Evolutionary conservation across 64 coral and sea anemone genomes (phyloP).

Genomic region (Cladopsammia gracilis): DNA sequence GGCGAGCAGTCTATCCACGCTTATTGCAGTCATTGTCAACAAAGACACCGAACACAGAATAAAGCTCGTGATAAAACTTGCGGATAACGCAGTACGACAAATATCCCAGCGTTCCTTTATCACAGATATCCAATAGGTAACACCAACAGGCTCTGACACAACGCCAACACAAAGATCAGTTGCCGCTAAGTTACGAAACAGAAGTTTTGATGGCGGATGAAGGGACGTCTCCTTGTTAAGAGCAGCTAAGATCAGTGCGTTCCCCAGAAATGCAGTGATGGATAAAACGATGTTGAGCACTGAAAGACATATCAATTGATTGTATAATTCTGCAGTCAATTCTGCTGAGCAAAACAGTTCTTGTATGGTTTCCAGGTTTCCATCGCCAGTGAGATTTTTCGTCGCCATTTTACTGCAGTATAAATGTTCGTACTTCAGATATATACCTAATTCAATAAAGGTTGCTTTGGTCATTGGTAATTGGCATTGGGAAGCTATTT

Average conservation of each 20-base stretch:
- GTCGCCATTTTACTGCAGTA: not conserved
- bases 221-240: slow-evolving; percentile 16
- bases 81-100: not conserved
- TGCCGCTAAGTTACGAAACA: not conserved
- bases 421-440: not conserved
- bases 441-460: too few relatives aligned
- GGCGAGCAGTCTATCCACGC: slow-evolving; percentile 23
- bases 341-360: not conserved
- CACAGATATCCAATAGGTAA: not conserved
- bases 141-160: not conserved
- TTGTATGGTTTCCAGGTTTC: not conserved
- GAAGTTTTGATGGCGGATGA: slow-evolving; percentile 22
- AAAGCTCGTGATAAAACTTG: not conserved
- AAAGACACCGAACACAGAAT: not conserved
- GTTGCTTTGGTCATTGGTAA: too few relatives aligned
- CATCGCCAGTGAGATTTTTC: not conserved
- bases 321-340: not conserved
- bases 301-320: not conserved
- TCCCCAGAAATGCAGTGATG: slow-evolving; percentile 9
- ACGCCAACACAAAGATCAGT: slow-evolving; percentile 28
- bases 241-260: not conserved
- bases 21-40: not conserved
- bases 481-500: too few relatives aligned
- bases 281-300: not conserved
- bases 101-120: not conserved